These are phyloP conservation scores for Lineus longissimus DNA, from an alignment of 1,140 invertebrate species.

Conservation along the genomic window DNA sequence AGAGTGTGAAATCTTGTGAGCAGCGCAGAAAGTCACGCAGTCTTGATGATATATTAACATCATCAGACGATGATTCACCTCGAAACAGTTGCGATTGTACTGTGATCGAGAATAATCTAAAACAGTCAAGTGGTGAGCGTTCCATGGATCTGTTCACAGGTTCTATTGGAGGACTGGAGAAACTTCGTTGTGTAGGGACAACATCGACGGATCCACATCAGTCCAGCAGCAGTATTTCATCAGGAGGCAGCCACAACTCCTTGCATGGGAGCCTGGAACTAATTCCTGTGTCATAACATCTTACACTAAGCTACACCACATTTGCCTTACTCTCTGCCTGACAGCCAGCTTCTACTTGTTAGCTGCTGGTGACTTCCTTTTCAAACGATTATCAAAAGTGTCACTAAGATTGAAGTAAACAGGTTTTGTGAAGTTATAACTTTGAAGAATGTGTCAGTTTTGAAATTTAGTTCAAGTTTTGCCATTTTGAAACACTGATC, in stretches of 20 bases:
- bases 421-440: no score
- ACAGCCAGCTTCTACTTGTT: no score
- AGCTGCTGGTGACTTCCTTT: no score
- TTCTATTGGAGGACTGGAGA: neutral
- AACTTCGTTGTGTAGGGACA: neutral
- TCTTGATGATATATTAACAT: constrained; percentile 47
- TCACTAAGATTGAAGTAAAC: no score
- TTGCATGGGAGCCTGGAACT: constrained; percentile 48
- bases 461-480: no score
- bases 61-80: constrained; percentile 5
- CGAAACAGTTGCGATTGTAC: neutral
- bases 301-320: no score
- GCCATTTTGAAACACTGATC: no score
- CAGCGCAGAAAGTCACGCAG: constrained; percentile 43
- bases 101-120: neutral
- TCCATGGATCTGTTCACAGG: neutral
- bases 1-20: neutral
- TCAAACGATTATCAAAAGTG: no score
- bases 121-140: neutral
- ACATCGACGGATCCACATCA: constrained; percentile 40
- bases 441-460: no score
- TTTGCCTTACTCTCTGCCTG: no score
- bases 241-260: constrained; percentile 46
- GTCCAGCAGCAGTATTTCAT: constrained; percentile 48
- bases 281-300: constrained; percentile 46